phyloP scores from a whole-genome alignment of 2,797 vertebrate genomes.

The Cryptoblepharus egeriae region DNA sequence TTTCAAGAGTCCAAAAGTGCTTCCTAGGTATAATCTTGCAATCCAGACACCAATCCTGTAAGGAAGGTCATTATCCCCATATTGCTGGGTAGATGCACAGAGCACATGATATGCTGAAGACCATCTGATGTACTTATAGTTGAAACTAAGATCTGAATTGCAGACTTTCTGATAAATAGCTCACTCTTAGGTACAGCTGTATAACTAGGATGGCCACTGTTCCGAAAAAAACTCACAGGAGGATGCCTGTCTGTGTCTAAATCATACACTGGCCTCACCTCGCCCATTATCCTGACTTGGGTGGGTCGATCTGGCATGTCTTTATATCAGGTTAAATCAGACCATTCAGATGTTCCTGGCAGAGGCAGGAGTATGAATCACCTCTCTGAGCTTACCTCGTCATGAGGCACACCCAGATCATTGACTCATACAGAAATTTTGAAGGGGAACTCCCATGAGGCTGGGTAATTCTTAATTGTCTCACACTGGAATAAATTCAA shows the following conservation, averaged over 20 bases:
- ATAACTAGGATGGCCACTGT: no score
- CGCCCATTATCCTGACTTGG: neutral
- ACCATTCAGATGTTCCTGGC: neutral
- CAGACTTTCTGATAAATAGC: no score
- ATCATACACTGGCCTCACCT: neutral
- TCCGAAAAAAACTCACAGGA: no score
- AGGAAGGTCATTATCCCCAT: no score
- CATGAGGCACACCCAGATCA: neutral
- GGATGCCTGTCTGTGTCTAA: neutral
- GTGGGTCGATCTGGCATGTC: neutral
- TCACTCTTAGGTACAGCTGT: no score
- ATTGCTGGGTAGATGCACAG: no score
- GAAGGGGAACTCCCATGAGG: neutral
- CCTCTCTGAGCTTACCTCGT: neutral
- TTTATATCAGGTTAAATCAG: neutral
- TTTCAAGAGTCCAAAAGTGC: no score
- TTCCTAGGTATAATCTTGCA: no score
- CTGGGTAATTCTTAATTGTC: neutral
- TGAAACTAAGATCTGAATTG: no score
- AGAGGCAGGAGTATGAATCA: neutral
- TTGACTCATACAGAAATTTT: neutral
- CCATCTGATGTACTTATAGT: no score
- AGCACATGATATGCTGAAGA: no score
- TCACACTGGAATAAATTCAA: neutral
- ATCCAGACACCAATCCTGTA: no score